A percentile compares a stretch with the other conserved stretches of the same genome.
These are phyloP conservation scores for Perizoma flavofasciatum DNA, from an alignment of 2,888 invertebrate genomes.

Conservation along the genomic window DNA sequence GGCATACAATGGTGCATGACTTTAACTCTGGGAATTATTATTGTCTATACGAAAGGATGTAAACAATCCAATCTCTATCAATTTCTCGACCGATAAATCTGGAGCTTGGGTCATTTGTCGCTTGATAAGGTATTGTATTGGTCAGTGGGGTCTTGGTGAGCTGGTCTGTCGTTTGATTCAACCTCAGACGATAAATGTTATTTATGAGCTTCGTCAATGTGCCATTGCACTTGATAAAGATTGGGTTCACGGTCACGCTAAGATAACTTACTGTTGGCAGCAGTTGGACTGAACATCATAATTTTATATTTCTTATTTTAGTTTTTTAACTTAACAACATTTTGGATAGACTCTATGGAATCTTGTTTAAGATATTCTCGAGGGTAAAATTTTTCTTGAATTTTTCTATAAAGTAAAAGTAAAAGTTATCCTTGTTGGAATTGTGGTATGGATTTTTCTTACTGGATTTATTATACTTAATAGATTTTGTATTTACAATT, in stretches of 20 bases:
- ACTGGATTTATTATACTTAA: too few species aligned
- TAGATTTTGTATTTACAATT: too few species aligned
- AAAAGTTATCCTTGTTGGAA: too few species aligned
- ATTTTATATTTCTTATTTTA: conserved; percentile 1
- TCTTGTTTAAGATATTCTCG: too few species aligned
- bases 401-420: too few species aligned
- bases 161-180: conserved; percentile 62
- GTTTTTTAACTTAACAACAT: neutral
- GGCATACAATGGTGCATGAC: conserved; percentile 22
- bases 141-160: conserved; percentile 53
- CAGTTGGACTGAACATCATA: conserved; percentile 41
- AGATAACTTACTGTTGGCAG: conserved; percentile 45
- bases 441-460: too few species aligned
- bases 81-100: conserved; percentile 44
- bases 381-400: too few species aligned
- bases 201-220: conserved; percentile 72
- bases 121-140: conserved; percentile 35
- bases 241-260: conserved; percentile 72
- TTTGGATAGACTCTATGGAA: too few species aligned
- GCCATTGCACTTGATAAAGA: conserved; percentile 75
- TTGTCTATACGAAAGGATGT: conserved; percentile 48
- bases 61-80: conserved; percentile 57
- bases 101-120: conserved; percentile 39
- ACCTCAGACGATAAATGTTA: conserved; percentile 71
- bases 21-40: conserved; percentile 42